Base-by-base conservation (phyloP, 2,113 vertebrate genomes). In the Ctenomys sociabilis region DNA sequence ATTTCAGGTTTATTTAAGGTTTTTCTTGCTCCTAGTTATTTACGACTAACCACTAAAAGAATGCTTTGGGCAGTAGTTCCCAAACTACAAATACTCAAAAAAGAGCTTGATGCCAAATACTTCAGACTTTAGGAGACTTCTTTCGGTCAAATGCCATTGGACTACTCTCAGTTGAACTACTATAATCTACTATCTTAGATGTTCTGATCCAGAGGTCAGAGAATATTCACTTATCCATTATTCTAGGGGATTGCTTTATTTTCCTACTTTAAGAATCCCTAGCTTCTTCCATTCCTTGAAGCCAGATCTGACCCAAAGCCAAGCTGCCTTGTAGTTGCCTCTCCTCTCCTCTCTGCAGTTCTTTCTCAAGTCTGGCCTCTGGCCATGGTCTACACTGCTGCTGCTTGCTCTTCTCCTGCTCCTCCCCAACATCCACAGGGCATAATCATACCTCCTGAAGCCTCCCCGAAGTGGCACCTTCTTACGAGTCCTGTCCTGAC, bases 381-480 rank as follows among this genome's bases (percentile, higher is more conserved):
- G 80, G 32, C 32, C 9, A n/a, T 32, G 80, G 49, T 0, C 19
- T 21, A 3, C 77, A 54, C 45, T 22, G 17, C 49, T 80, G 17
- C 24, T 17, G 13, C 14, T 0, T 1, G 5, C 9, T 52, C 30
- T 35, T 61, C 13, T 16, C 32, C 17, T 0, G 7, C 19, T 52
- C 21, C 40, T 61, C 24, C 21, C 26, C 26, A 14, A 19, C 3
- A 1, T 4, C 66, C 32, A n/a, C 84, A 26, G 4, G 77, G 70
- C 52, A 30, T n/a, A 54, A 2, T 52, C 7, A 54, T 21, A 24
- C 17, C 22, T 37, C 28, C 24, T n/a, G 9, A 49, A 5, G 32
- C 40, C 73, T 73, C 24, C 21, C 37, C 16, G 83, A 35, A 81
- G 4, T 40, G 14, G 26, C 22, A 14, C 40, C 54, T 80, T 64